Percentiles rank a stretch among this genome's conserved stretches.
Evolutionary conservation across 1,140 invertebrate genomes (phyloP).

Genomic region (Papilio polytes): DNA sequence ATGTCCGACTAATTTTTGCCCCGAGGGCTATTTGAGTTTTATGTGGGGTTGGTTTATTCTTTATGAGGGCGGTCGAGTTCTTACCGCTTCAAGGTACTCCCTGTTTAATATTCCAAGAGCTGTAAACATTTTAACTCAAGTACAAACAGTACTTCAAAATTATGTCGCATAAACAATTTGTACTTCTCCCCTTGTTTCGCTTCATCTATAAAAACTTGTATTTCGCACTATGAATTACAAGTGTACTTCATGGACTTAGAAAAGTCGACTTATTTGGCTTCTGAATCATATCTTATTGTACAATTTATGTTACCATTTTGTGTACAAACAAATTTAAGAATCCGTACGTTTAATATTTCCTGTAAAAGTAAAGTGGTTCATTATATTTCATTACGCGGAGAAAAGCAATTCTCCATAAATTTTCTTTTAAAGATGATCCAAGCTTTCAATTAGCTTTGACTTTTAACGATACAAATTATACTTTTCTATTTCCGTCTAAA

Average conservation of each 20-base stretch:
- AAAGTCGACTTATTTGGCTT: background rate
- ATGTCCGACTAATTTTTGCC: background rate
- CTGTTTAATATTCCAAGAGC: constrained; percentile 23
- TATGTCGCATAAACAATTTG: constrained; percentile 1
- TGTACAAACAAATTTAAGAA: background rate
- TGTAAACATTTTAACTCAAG: constrained; percentile 6
- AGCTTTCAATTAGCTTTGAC: constrained; percentile 24
- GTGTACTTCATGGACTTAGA: background rate
- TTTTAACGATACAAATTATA: background rate
- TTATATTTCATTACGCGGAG: constrained; percentile 20
- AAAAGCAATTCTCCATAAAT: constrained; percentile 16
- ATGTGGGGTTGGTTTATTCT: constrained; percentile 27
- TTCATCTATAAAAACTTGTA: background rate
- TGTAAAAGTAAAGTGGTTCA: background rate
- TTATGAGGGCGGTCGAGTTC: constrained; percentile 21
- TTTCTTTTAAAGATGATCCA: constrained; percentile 1
- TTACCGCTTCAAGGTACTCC: constrained; percentile 21
- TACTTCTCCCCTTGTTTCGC: background rate
- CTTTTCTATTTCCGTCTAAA: background rate
- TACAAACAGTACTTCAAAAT: background rate
- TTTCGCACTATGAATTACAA: background rate
- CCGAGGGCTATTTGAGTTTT: constrained; percentile 3
- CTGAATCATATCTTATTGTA: background rate
- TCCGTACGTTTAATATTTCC: constrained; percentile 5
- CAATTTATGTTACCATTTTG: background rate